Evolutionary conservation across 1,140 invertebrate genomes (phyloP), one percentile per base, ranked within the genome.

Genomic region (Lysiphlebus fabarum): DNA sequence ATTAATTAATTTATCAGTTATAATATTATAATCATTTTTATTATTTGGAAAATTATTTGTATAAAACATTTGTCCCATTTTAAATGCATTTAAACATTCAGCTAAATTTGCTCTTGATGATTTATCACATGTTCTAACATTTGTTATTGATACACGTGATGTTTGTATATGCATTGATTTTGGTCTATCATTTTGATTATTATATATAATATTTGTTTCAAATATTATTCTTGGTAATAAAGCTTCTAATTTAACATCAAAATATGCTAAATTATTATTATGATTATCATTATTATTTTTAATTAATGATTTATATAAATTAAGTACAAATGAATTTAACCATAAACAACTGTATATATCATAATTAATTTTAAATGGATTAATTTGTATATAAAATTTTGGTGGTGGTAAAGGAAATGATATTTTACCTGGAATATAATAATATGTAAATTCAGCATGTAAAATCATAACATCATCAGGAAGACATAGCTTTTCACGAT

Each of bases 371-470:
- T 91, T 86, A 42, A 97, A 81, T 0, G 95, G 95, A 80, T 94
- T 95, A 10, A 96, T 70, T 71, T 96, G 89, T 6, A 92, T 85
- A 77, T 92, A 97, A 69, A 96, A 84, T 75, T 96, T 96, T 38
- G 94, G 90, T 49, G 92, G 86, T 14, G 96, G 96, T 56, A 96
- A 93, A 91, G 76, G 58, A 84, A 95, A 96, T 63, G 89, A 87
- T 45, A 92, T 86, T 70, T 95, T 93, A 49, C 92, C 93, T 9
- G 95, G 94, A 82, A 97, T 98, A 76, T 96, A 99, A 79, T 96
- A 99, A 70, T 95, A 93, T 2, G 94, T 96, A 67, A 96, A 93
- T 73, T 99, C 96, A 4, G 95, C 87, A 79, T 99, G 96, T 38
- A 99, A 70, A 45, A 95, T 87, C 42, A 91, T 90, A 60, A 93